phyloP scores from a whole-genome alignment of 2,888 invertebrate genomes.

The Melangyna quadrimaculata region DNA sequence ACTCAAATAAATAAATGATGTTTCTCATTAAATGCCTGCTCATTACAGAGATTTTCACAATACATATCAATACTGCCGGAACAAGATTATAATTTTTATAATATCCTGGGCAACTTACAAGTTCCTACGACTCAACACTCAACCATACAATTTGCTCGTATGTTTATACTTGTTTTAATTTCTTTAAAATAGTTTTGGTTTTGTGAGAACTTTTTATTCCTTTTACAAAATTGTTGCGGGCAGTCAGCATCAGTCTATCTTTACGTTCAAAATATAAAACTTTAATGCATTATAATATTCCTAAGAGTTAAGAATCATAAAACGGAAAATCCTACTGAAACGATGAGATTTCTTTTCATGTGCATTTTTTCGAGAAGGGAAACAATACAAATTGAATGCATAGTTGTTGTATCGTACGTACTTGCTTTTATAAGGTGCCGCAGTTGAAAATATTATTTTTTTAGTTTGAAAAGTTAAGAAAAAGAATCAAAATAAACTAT shows the following conservation, averaged over 20 bases:
- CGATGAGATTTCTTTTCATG: neutral
- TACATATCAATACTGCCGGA: too few species aligned
- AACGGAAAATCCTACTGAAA: conserved; percentile 11
- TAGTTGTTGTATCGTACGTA: neutral
- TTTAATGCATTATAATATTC: conserved; percentile 2
- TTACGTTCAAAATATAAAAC: neutral
- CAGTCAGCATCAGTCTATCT: conserved; percentile 27
- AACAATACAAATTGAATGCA: neutral
- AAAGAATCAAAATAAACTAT: too few species aligned
- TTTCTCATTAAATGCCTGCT: too few species aligned
- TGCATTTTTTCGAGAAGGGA: neutral
- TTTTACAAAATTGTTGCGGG: neutral
- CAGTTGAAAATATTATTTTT: too few species aligned
- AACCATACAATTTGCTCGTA: neutral
- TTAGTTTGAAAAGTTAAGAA: too few species aligned
- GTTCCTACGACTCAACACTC: neutral
- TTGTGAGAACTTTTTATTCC: conserved; percentile 10
- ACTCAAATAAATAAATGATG: too few species aligned
- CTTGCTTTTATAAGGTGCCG: too few species aligned
- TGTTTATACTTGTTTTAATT: neutral
- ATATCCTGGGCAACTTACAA: too few species aligned
- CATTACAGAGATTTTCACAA: too few species aligned
- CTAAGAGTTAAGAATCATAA: conserved; percentile 21
- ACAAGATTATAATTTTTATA: too few species aligned
- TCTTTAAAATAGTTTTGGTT: neutral